Evolutionary conservation across 2,113 vertebrate genomes (phyloP), one percentile per base, ranked within the genome.

Genomic region (Camarhynchus parvulus): DNA sequence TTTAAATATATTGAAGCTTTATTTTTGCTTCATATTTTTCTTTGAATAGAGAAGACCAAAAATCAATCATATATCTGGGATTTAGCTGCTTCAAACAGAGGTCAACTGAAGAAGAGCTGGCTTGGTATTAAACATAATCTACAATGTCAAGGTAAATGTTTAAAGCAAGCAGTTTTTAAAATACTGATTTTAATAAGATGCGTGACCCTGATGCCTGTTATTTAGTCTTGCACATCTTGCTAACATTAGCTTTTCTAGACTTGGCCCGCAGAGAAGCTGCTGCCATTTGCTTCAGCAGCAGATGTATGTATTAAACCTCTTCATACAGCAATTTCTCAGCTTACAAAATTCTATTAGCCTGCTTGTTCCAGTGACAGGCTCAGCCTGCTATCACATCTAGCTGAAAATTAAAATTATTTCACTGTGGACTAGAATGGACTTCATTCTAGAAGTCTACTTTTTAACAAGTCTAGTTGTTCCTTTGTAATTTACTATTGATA

Each of bases 101-200:
- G 97, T 98, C 97, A 97, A 77, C 87, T 87, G 86, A 94, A 84
- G 92, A 94, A 96, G 85, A 95, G 81, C 90, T 97, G 96, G 74
- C 89, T 94, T 97, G 59, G 87, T 97, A 94, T 94, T 97, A 97
- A 97, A 97, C 95, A 97, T 97, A 97, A 98, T 97, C 95, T 97
- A 81, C 94, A 94, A 92, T 96, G 97, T 97, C 96, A 97, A 96
- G 94, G 88, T 91, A 97, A 97, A 97, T 91, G 91, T 96, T 97
- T 96, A 95, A 97, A 97, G 96, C 97, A 97, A 98, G 97, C 97
- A 97, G 68, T 96, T 98, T 97, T 97, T 42, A 94, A 97, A 97
- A 96, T 92, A 96, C 94, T 96, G 77, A 94, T 96, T 97, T 97
- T 96, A 97, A 97, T 96, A 97, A 94, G 92, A 95, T 97, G 94